phyloP scores from a whole-genome alignment of 2,797 vertebrate species.

The Paedocypris micromegethes region DNA sequence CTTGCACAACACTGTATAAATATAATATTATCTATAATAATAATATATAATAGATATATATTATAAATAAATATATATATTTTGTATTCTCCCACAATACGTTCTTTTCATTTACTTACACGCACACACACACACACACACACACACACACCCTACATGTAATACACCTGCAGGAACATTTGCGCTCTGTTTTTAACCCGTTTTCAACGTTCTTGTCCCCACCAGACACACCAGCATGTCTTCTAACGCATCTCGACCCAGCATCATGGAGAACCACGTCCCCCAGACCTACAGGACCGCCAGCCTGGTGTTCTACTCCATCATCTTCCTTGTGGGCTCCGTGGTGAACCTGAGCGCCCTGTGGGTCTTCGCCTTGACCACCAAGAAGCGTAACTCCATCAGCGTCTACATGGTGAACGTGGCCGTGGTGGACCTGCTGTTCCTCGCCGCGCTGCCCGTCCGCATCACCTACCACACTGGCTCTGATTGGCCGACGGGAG shows the following conservation, averaged over 20 bases:
- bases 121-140: too few species aligned
- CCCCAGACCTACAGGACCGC: slow-evolving; percentile 75
- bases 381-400: slow-evolving; percentile 89
- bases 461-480: slow-evolving; percentile 78
- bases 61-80: too few species aligned
- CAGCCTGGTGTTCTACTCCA: slow-evolving; percentile 81
- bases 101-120: too few species aligned
- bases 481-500: slow-evolving; percentile 84
- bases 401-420: slow-evolving; percentile 96
- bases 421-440: slow-evolving; percentile 83
- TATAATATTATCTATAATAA: too few species aligned
- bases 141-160: too few species aligned
- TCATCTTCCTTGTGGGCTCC: slow-evolving; percentile 79
- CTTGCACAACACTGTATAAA: too few species aligned
- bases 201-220: slow-evolving; percentile 2
- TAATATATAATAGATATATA: too few species aligned
- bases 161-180: neutral
- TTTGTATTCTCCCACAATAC: too few species aligned
- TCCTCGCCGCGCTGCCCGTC: slow-evolving; percentile 83
- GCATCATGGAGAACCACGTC: slow-evolving; percentile 43
- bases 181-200: neutral
- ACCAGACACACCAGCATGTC: slow-evolving; percentile 49
- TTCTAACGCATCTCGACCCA: slow-evolving; percentile 40
- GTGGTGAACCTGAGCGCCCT: slow-evolving; percentile 85
- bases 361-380: slow-evolving; percentile 95